Percentiles rank a stretch among this genome's conserved stretches.
phyloP scores from a whole-genome alignment of 2,888 invertebrate species.

The Nymphalis urticae region DNA sequence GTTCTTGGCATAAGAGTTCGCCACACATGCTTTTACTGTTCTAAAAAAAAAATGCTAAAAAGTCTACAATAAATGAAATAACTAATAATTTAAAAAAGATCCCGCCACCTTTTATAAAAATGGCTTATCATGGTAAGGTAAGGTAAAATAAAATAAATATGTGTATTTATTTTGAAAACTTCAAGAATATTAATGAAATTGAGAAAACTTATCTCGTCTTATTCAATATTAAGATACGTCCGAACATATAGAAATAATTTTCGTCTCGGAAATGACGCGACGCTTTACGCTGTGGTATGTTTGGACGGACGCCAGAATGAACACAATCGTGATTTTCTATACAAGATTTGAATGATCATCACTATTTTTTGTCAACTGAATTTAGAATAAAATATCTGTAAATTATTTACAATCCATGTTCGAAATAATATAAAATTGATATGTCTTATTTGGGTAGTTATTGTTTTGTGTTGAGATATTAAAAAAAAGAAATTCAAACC shows the following conservation, averaged over 20 bases:
- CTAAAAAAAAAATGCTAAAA: too few relatives aligned
- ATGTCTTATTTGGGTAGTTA: too few relatives aligned
- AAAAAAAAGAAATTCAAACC: too few relatives aligned
- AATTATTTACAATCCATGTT: conserved; percentile 30
- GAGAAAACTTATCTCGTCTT: neutral
- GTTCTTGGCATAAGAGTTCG: too few relatives aligned
- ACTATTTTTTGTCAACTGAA: neutral
- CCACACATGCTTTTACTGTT: too few relatives aligned
- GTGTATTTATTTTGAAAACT: neutral
- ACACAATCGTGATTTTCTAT: conserved; percentile 31
- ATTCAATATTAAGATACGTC: conserved; percentile 2
- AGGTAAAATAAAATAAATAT: too few relatives aligned
- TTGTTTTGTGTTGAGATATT: too few relatives aligned
- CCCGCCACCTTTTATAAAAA: too few relatives aligned
- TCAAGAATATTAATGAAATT: neutral
- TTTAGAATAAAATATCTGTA: too few relatives aligned
- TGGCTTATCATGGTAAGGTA: too few relatives aligned
- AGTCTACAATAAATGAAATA: too few relatives aligned
- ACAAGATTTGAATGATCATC: conserved; percentile 18
- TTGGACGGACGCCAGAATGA: conserved; percentile 39
- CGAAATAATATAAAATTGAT: neutral
- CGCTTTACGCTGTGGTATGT: conserved; percentile 31
- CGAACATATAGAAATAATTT: conserved; percentile 35
- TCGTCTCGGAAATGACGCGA: conserved; percentile 38
- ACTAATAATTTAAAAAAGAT: too few relatives aligned